phyloP scores from a whole-genome alignment of 2,888 invertebrate species.

The Dugesia japonica region DNA sequence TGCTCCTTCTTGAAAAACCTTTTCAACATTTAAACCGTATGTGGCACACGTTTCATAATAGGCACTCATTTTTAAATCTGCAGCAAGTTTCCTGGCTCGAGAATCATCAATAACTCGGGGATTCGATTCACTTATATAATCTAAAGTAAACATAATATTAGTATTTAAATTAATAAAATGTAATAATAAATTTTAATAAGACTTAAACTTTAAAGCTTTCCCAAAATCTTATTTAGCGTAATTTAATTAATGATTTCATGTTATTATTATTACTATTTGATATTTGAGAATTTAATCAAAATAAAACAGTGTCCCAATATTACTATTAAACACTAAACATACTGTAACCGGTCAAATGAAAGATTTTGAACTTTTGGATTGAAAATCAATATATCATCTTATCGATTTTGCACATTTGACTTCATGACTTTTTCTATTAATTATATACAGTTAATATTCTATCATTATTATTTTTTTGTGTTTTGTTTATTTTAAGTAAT shows the following conservation, averaged over 20 bases:
- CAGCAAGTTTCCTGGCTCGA: constrained; percentile 76
- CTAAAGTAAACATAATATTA: background rate
- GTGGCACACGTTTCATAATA: constrained; percentile 97
- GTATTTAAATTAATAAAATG: background rate
- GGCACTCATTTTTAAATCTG: constrained; percentile 77
- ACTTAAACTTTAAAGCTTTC: background rate
- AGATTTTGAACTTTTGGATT: too few relatives aligned
- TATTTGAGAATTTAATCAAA: too few relatives aligned
- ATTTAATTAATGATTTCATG: background rate
- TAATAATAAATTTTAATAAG: background rate
- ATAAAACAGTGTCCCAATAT: too few relatives aligned
- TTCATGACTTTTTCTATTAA: too few relatives aligned
- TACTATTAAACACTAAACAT: too few relatives aligned
- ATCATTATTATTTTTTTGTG: too few relatives aligned
- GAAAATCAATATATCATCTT: too few relatives aligned
- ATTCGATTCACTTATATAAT: constrained; percentile 49
- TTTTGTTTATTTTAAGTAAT: too few relatives aligned
- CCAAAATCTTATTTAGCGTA: background rate
- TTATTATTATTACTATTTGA: background rate
- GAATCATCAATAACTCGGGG: constrained; percentile 86
- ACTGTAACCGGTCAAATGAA: too few relatives aligned
- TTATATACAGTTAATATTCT: too few relatives aligned
- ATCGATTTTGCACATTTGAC: too few relatives aligned
- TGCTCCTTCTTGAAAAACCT: constrained; percentile 71
- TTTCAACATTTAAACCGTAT: constrained; percentile 86